A percentile compares a stretch with the other conserved stretches of the same genome.
Evolutionary conservation across 2,888 invertebrate species (phyloP).

Genomic region (Platycheirus albimanus): DNA sequence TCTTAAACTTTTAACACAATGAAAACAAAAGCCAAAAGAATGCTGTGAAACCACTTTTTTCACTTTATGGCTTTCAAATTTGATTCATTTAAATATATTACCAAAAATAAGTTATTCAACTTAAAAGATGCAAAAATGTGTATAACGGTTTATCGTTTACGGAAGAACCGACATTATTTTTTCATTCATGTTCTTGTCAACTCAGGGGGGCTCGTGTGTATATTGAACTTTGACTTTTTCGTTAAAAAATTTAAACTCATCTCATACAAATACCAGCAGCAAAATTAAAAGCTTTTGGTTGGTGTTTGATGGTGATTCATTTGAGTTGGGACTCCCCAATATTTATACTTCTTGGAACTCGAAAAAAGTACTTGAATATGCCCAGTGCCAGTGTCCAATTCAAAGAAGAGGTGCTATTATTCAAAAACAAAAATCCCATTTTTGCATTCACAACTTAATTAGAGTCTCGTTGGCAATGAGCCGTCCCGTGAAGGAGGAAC

Average conservation of each 20-base stretch:
- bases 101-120: slow-evolving; percentile 6
- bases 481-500: slow-evolving; percentile 1
- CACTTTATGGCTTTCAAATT: slow-evolving; percentile 10
- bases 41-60: slow-evolving; percentile 1
- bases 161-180: background rate
- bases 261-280: no score
- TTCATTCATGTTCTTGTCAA: background rate
- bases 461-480: background rate
- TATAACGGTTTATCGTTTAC: slow-evolving; percentile 4
- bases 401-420: background rate
- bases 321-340: slow-evolving; percentile 17
- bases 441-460: background rate
- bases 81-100: slow-evolving; percentile 14
- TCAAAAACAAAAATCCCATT: background rate
- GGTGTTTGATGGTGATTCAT: no score
- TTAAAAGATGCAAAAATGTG: background rate
- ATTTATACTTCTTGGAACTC: slow-evolving; percentile 16
- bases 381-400: background rate
- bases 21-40: slow-evolving; percentile 18
- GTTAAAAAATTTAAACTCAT: background rate
- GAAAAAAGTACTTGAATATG: background rate
- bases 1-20: background rate
- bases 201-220: slow-evolving; percentile 11
- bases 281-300: no score
- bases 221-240: slow-evolving; percentile 13